Percentiles rank a stretch among this genome's conserved stretches.
These are phyloP conservation scores for Pterocles gutturalis DNA, from an alignment of 2,113 vertebrate species.

Conservation along the genomic window DNA sequence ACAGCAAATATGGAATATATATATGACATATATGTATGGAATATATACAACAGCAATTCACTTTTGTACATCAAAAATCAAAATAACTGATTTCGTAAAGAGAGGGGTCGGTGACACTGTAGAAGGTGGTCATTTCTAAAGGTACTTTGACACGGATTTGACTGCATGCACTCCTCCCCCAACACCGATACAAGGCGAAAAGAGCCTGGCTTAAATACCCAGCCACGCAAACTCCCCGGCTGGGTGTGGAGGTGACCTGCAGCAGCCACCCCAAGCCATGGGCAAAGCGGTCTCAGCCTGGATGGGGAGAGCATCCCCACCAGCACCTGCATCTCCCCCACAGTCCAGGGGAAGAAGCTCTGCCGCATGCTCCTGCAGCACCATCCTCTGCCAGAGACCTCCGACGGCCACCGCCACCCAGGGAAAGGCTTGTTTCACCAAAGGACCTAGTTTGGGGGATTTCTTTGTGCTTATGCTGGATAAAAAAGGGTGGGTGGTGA, in stretches of 20 bases:
- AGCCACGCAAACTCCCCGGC: fast-evolving
- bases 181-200: fast-evolving
- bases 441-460: neutral
- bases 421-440: neutral
- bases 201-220: neutral
- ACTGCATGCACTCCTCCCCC: fast-evolving
- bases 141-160: neutral
- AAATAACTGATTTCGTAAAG: neutral
- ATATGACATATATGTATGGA: too few relatives aligned
- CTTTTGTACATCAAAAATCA: neutral
- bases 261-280: neutral
- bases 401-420: neutral
- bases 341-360: neutral
- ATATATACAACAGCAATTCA: too few relatives aligned
- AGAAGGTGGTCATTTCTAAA: neutral
- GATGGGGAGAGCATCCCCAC: neutral
- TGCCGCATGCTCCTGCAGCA: neutral
- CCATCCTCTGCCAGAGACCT: neutral
- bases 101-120: neutral
- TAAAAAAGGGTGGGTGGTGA: neutral
- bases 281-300: neutral
- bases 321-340: neutral
- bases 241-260: neutral
- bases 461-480: neutral
- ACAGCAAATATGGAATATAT: neutral